Base-by-base conservation (phyloP, 2,797 vertebrate genomes). In the Malurus leucopterus region DNA sequence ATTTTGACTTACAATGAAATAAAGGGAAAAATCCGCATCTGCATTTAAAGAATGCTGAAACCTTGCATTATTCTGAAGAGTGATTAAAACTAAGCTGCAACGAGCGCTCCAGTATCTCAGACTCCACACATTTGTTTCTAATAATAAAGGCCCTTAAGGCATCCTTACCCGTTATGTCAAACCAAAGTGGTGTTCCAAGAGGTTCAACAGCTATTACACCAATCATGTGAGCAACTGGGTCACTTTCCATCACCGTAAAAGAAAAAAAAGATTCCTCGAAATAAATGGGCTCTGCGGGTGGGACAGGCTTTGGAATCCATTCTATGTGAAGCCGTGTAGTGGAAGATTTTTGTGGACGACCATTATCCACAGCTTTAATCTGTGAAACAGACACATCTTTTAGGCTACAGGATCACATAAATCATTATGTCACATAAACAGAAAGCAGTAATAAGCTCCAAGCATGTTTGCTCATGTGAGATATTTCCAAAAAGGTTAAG, bases 301-400 rank as follows among this genome's bases (percentile, higher is more conserved):
- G 96, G 58, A 95, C 15, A 0, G 99, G 99, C 92, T 98, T 99
- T 68, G 98, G 95, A 94, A 99, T 99, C 99, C 99, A 99, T 96
- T 99, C 99, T 67, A 99, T 98, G 88, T 99, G 99, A 93, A 99
- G 97, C 8, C 99, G 98, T 24, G 99, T 98, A 47, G 97, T 98
- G 49, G 99, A 98, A 5, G 98, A 99, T 87, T 99, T 99, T 96
- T 99, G 99, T 80, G 99, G 99, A 8, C 99, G 98, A 16, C 99
- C 99, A 36, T 99, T 99, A 96, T 99, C 99, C 76, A 99, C 98
- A 9, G 98, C 99, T 97, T 99, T 99, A 94, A 99, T 99, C 99
- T 99, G 94, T 44, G 86, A 93, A 95, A 94, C 9, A 90, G 88
- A 67, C 24, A 76, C 49, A 87, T 63, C 27, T 76, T 86, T 95